Conservation (phyloP, 2,888 invertebrate genomes). For the Cephus pulcher region DNA sequence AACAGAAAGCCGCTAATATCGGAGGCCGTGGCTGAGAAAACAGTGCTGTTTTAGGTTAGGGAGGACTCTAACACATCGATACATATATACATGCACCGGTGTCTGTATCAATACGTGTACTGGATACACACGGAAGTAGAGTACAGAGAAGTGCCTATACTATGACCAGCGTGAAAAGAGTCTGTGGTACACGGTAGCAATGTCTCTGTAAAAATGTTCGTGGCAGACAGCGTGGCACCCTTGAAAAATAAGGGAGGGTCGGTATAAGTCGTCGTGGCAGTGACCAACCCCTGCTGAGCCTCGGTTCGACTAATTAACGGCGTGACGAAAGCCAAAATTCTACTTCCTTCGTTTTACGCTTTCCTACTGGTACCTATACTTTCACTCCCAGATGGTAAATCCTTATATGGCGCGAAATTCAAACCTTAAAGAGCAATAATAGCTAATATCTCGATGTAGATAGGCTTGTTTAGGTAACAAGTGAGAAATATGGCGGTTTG, state of each 20-base stretch:
- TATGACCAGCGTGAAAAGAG: neutral
- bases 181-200: neutral
- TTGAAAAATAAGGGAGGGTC: neutral
- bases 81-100: neutral
- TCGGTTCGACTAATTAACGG: constrained; percentile 54
- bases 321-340: constrained; percentile 54
- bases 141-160: neutral
- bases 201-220: constrained; percentile 7
- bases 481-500: neutral
- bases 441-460: neutral
- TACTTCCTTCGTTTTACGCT: constrained; percentile 40
- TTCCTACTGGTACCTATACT: neutral
- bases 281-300: constrained; percentile 27
- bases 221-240: constrained; percentile 52
- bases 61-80: neutral
- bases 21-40: constrained; percentile 62
- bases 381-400: constrained; percentile 26
- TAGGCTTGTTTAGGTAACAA: neutral
- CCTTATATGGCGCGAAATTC: constrained; percentile 8
- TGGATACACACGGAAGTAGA: neutral
- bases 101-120: neutral
- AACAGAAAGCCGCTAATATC: constrained; percentile 63
- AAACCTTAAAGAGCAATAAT: neutral
- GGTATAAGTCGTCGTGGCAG: constrained; percentile 7
- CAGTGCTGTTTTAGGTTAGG: constrained; percentile 28